phyloP scores from a whole-genome alignment of 2,113 vertebrate species.

The Parotia lawesii region DNA sequence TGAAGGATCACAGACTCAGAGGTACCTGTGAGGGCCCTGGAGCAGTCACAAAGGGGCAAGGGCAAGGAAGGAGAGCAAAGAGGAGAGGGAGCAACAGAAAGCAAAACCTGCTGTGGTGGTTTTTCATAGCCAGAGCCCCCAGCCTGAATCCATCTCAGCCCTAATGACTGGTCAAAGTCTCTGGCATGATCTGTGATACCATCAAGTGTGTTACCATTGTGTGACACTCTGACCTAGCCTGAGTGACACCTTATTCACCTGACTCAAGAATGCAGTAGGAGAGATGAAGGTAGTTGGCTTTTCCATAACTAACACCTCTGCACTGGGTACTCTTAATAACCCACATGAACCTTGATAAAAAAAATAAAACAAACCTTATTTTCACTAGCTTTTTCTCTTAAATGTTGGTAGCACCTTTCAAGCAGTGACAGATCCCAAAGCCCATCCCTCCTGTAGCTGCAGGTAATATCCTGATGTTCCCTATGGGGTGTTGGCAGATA shows the following conservation, averaged over 20 bases:
- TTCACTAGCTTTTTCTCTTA: slow-evolving; percentile 6
- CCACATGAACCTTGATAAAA: background rate
- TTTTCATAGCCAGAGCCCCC: background rate
- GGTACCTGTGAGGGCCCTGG: background rate
- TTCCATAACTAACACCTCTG: background rate
- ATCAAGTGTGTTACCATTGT: accelerated
- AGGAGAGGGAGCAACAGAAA: background rate
- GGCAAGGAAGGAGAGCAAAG: background rate
- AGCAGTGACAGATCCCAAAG: slow-evolving; percentile 9
- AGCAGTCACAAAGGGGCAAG: background rate
- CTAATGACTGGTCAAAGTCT: background rate
- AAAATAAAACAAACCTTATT: background rate
- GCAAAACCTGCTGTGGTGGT: background rate
- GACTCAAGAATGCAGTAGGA: background rate
- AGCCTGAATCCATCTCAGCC: background rate
- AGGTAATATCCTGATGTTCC: slow-evolving; percentile 53
- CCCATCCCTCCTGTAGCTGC: slow-evolving; percentile 9
- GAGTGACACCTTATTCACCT: background rate
- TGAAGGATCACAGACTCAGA: background rate
- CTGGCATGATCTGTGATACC: background rate
- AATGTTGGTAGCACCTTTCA: slow-evolving; percentile 15
- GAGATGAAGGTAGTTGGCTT: background rate
- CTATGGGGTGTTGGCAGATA: slow-evolving; percentile 44
- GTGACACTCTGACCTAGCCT: background rate
- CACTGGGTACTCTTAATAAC: background rate